phyloP scores from a whole-genome alignment of 2,797 vertebrate genomes.

The Brachyrhaphis roseni region DNA sequence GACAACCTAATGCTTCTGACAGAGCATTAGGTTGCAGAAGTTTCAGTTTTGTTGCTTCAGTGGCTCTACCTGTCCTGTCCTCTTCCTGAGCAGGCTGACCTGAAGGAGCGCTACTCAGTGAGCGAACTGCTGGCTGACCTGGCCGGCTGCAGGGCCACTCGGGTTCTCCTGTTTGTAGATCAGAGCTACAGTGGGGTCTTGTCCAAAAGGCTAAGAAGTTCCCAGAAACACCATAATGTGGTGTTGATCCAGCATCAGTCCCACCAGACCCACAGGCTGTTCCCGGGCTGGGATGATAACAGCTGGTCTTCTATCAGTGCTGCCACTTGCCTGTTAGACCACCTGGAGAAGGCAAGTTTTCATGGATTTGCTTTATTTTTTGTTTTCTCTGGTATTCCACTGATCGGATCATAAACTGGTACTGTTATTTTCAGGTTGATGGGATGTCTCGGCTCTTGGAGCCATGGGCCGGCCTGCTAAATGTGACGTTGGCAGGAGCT shows the following conservation, averaged over 20 bases:
- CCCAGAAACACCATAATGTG: constrained; percentile 82
- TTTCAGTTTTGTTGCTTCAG: not conserved
- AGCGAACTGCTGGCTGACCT: constrained; percentile 75
- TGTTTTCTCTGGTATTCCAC: not conserved
- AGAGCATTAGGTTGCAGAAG: no score
- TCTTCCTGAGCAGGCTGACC: constrained; percentile 63
- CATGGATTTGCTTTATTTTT: no score
- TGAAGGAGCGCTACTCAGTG: constrained; percentile 71
- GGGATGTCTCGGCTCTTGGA: constrained; percentile 60
- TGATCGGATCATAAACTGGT: not conserved
- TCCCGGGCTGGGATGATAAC: constrained; percentile 49
- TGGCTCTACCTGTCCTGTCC: no score
- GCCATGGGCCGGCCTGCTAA: constrained; percentile 71
- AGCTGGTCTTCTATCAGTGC: constrained; percentile 71
- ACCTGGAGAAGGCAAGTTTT: constrained; percentile 64
- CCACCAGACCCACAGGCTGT: constrained; percentile 40
- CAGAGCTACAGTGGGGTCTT: constrained; percentile 83
- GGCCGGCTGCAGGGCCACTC: constrained; percentile 80
- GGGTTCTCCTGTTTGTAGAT: constrained; percentile 85
- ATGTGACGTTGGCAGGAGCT: constrained; percentile 82
- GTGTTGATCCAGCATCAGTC: constrained; percentile 73
- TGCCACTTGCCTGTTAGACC: constrained; percentile 66
- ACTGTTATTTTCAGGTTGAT: constrained; percentile 54
- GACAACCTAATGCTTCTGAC: not conserved
- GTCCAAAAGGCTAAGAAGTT: constrained; percentile 79